phyloP scores from a whole-genome alignment of 92 coral and sea anemone genomes.

The Metridium senile region DNA sequence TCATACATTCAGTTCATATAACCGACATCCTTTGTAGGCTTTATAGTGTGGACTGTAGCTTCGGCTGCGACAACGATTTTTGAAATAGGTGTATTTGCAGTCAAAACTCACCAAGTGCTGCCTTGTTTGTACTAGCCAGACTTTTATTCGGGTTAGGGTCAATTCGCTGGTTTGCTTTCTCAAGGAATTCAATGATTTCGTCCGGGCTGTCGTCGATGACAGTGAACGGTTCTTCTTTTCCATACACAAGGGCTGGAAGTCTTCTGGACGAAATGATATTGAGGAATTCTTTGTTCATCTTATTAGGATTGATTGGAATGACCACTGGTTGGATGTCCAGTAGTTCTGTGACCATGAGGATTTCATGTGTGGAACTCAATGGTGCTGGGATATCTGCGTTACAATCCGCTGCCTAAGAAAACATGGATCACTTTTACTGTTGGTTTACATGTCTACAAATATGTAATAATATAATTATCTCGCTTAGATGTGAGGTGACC shows the following conservation, averaged over 20 bases:
- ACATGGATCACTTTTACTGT: no score
- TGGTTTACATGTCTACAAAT: no score
- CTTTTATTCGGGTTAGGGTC: conserved; percentile 5
- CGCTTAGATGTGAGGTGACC: no score
- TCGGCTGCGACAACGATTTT: not conserved
- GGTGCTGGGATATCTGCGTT: conserved; percentile 14
- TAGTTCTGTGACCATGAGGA: conserved; percentile 21
- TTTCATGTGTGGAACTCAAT: conserved; percentile 18
- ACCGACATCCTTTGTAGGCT: no score
- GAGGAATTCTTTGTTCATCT: conserved; percentile 17
- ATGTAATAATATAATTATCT: not conserved
- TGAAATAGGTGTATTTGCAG: not conserved
- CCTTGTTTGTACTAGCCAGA: conserved; percentile 9
- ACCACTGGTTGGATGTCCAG: conserved; percentile 1
- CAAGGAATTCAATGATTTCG: conserved; percentile 28
- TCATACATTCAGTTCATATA: no score
- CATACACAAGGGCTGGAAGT: conserved; percentile 29
- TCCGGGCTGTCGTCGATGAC: conserved; percentile 22
- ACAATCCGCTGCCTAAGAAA: conserved; percentile 21
- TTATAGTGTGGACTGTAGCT: no score
- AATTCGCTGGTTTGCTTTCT: not conserved
- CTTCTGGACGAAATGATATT: conserved; percentile 18
- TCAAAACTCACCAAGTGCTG: conserved; percentile 15
- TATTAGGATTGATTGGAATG: conserved; percentile 19
- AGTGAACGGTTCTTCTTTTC: conserved; percentile 11